Evolutionary conservation across 2,113 vertebrate genomes (phyloP).

Genomic region (Podocnemis expansa): DNA sequence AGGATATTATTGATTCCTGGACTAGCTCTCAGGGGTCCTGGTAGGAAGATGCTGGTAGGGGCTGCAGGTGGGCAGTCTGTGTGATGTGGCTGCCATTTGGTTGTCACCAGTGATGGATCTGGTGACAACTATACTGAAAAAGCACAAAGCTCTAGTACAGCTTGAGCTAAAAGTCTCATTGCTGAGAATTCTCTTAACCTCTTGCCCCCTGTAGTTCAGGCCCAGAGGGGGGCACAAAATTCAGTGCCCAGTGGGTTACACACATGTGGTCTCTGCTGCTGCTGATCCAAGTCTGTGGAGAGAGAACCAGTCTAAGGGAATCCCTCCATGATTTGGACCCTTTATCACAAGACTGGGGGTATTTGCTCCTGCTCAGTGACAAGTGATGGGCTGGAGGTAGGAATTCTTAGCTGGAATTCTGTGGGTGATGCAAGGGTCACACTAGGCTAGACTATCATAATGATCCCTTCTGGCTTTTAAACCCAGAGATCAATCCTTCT

Average conservation of each 20-base stretch:
- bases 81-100: no score
- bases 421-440: no score
- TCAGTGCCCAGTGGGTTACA: rapidly evolving
- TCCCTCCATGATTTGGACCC: background rate
- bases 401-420: no score
- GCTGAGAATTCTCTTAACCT: background rate
- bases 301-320: background rate
- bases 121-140: background rate
- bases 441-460: no score
- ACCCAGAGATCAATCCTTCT: no score
- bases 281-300: background rate
- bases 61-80: background rate
- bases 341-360: no score
- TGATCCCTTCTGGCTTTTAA: no score
- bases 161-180: background rate
- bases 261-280: background rate
- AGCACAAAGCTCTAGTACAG: background rate
- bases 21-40: background rate
- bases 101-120: background rate
- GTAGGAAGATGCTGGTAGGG: background rate
- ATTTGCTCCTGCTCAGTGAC: no score
- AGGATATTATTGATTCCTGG: background rate
- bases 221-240: background rate
- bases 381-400: no score
- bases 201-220: background rate